Base-by-base conservation (phyloP, 2,888 invertebrate genomes). In the Tachina grossa region DNA sequence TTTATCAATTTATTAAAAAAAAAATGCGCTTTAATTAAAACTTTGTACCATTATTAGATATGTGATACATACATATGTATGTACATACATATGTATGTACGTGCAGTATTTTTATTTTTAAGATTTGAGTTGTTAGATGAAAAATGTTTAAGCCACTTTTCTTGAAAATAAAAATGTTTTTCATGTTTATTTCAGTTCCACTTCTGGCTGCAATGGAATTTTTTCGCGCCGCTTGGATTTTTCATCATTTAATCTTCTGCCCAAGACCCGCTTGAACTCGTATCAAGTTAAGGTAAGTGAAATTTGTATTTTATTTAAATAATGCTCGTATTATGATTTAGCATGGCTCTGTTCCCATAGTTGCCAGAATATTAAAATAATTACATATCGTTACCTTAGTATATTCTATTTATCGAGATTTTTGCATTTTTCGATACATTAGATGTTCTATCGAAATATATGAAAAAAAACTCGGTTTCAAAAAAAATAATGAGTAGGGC, bases 231-330 rank as follows among this genome's bases (percentile, higher is more conserved):
- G 99, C 89, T 94, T 96, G 92, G 98, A 98, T 94, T 98, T 98
- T 94, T 97, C 98, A 90, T 97, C 97, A 76, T 98, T 98, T 95
- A 97, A 98, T 93, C 95, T 96, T 89, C 95, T 99, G 91, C 99
- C 99, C 89, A 96, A 96, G 93, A 96, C 97, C 93, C 98, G 98
- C 94, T 96, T 98, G 93, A 99, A 99, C 95, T 98, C 98, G 91
- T 99, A 98, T 95, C 98, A 99, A 95, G 98, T 99, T 93, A 99
- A 99, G 97, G 98, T 98, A 94, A 95, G 95, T 92, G 16, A 6
- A 4, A 8, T 16, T 16, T 66, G n/a, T 19, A 41, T 9, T 53
- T 9, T 53, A 13, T 55, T 71, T 51, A 13, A 11, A 43, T 61
- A 43, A 2, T 5, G 43, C 41, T 9, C 9, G 4, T 39, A n/a